Evolutionary conservation across 2,113 vertebrate species (phyloP).

Genomic region (Caranx melampygus): DNA sequence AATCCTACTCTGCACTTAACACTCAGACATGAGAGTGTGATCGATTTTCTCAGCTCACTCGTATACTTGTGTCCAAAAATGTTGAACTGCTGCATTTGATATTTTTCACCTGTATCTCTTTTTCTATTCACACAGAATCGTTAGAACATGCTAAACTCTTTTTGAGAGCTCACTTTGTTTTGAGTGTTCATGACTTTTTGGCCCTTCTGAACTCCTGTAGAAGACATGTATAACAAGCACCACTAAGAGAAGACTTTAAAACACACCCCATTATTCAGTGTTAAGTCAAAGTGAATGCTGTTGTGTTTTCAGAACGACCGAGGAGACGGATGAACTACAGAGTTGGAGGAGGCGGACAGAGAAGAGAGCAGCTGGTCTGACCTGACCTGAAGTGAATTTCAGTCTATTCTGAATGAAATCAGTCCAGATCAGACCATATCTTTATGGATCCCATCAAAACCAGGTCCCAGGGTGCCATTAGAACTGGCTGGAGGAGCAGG

Average conservation of each 20-base stretch:
- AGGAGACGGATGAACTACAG: background rate
- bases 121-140: no score
- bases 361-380: slow-evolving; percentile 43
- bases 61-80: background rate
- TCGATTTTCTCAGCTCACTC: no score
- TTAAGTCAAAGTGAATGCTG: background rate
- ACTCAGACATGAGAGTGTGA: no score
- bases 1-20: no score
- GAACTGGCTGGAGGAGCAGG: slow-evolving; percentile 19
- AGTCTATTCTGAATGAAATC: slow-evolving; percentile 25
- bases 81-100: background rate
- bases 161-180: background rate
- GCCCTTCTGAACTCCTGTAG: background rate
- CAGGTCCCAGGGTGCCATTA: slow-evolving; percentile 26
- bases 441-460: slow-evolving; percentile 44
- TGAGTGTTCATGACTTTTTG: background rate
- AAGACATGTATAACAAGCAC: background rate
- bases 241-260: background rate
- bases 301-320: slow-evolving; percentile 56
- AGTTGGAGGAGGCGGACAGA: background rate
- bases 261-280: background rate
- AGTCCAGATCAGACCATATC: slow-evolving; percentile 47
- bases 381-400: slow-evolving; percentile 54
- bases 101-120: background rate
- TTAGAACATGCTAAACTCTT: background rate